These are phyloP conservation scores for Anabacerthia variegaticeps DNA, from an alignment of 2,797 vertebrate species.

Conservation along the genomic window DNA sequence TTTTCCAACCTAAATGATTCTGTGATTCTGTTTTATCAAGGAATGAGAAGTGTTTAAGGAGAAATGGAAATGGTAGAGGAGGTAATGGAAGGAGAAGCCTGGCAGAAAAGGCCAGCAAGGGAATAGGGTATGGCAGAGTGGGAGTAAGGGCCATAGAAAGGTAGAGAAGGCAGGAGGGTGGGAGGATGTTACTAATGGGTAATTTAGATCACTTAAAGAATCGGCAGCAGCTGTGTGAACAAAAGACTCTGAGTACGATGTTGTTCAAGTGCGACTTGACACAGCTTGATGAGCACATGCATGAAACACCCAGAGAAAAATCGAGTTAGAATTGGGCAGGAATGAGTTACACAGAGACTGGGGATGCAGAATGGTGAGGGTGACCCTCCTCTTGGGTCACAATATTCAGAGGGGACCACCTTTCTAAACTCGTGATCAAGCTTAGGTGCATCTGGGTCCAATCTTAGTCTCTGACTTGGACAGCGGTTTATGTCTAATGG, in stretches of 20 bases:
- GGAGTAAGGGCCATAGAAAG: no score
- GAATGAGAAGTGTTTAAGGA: background rate
- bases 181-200: background rate
- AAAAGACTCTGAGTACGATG: background rate
- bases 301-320: background rate
- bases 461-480: background rate
- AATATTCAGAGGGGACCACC: background rate
- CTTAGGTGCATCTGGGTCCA: background rate
- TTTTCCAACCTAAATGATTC: background rate
- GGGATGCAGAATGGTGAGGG: background rate
- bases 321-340: background rate
- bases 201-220: background rate
- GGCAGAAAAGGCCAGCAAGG: background rate
- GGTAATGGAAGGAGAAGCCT: background rate
- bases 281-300: rapidly evolving
- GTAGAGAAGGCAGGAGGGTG: background rate
- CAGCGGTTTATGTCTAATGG: background rate
- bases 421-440: background rate
- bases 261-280: background rate
- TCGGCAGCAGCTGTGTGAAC: background rate
- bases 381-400: background rate
- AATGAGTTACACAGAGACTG: background rate
- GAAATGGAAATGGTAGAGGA: background rate
- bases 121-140: background rate
- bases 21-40: background rate